phyloP scores from a whole-genome alignment of 2,113 vertebrate genomes.

The Lamprotornis superbus region DNA sequence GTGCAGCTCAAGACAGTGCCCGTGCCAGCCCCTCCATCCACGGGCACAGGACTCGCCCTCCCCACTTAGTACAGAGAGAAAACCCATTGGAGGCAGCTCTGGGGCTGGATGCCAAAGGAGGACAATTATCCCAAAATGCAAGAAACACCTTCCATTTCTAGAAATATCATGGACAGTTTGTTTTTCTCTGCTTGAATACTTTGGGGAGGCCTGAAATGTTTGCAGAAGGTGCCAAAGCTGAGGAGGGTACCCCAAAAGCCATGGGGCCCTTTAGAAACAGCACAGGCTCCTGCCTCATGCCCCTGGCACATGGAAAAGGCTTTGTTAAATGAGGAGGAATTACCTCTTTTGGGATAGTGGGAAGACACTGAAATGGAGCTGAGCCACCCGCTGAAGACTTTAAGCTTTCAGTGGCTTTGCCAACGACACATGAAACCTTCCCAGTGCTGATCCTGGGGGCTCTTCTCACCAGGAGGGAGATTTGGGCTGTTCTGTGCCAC shows the following conservation, averaged over 20 bases:
- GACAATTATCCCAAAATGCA: not conserved
- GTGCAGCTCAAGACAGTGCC: not conserved
- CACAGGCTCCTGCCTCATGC: not conserved
- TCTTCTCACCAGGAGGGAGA: not conserved
- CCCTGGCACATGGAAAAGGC: not conserved
- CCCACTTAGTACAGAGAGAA: not conserved
- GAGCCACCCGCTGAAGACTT: not conserved
- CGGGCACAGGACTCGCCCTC: rapidly evolving
- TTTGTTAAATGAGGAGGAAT: not conserved
- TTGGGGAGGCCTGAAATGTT: not conserved
- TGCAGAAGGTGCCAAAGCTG: not conserved
- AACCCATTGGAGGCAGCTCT: not conserved
- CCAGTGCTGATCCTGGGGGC: not conserved
- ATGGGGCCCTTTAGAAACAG: rapidly evolving
- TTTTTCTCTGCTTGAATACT: not conserved
- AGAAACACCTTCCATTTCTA: not conserved
- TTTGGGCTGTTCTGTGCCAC: not conserved
- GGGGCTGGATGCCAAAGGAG: not conserved
- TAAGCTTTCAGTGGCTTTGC: not conserved
- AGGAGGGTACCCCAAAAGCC: not conserved
- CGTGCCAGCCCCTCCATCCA: not conserved
- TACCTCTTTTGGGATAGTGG: not conserved
- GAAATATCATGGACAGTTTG: not conserved
- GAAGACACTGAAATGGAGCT: not conserved
- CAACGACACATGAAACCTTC: not conserved